Base-by-base conservation (phyloP, 2,113 vertebrate genomes). In the Oxygymnocypris stewartii region DNA sequence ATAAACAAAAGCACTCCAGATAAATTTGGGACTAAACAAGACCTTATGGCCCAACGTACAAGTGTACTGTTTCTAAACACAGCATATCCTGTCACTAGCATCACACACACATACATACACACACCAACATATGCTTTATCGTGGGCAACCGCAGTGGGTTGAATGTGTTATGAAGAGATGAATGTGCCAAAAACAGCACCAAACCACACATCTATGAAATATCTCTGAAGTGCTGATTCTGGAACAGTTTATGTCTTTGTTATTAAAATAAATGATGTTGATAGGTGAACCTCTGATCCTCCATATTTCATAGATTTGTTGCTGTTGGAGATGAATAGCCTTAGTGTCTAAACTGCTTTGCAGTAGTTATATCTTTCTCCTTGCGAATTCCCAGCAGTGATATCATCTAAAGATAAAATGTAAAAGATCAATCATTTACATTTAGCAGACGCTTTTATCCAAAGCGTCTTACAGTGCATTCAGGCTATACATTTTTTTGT, bases 41-140 rank as follows among this genome's bases (percentile, higher is more conserved):
- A 67, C 59, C n/a, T 47, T 28, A 44, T 49, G 40, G 42, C 61
- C 23, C 13, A 67, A 67, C 1, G 63, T 69, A 69, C 63, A 69
- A 82, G 49, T 82, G 80, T 51, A 44, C 23, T 82, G 61, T 82
- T 54, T 69, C 31, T 69, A 71, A 78, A 86, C 59, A 85, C 61
- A 25, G 8, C n/a, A 57, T 71, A 61, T 23, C 44, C 13, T 10
- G 42, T 54, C 75, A 79, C 16, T 23, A 18, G 4, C 28, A 23
- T 54, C 25, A 25, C 40, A 67, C 63, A 54, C 59, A 84, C 69
- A 73, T 20, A n/a, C 9, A 44, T 8, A 54, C 51, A 71, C 67
- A 42, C 18, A 78, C 25, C 16, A 2, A 9, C 49, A 78, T 54
- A 49, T 76, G 16, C 7, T 78, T 78, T 78, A 49, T 78, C 25